Evolutionary conservation across 2,113 vertebrate species (phyloP).

Genomic region (Galeopterus variegatus): DNA sequence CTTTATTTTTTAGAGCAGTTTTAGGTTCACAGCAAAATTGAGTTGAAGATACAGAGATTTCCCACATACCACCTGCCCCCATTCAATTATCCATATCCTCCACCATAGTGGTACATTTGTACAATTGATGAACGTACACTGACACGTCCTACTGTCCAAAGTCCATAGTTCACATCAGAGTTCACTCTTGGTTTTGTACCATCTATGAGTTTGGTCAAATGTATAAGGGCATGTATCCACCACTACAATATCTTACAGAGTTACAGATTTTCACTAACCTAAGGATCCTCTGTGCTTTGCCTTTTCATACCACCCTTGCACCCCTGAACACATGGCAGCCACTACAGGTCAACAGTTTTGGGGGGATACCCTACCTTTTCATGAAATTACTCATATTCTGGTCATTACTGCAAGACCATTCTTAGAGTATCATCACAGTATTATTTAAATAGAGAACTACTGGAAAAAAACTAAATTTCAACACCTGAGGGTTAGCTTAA

Average conservation of each 20-base stretch:
- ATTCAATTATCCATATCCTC: not conserved
- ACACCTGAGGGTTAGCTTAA: not conserved
- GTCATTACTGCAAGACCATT: not conserved
- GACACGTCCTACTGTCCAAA: not conserved
- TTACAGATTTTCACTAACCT: not conserved
- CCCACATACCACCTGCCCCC: too few relatives aligned
- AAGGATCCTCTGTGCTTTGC: not conserved
- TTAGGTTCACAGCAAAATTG: not conserved
- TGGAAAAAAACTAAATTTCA: constrained; percentile 23
- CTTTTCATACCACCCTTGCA: too few relatives aligned
- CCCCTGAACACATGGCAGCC: too few relatives aligned
- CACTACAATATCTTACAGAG: not conserved
- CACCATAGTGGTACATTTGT: not conserved
- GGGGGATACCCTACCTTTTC: not conserved
- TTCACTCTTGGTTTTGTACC: not conserved
- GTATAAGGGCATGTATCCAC: too few relatives aligned
- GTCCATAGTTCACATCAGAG: not conserved
- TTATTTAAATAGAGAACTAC: not conserved
- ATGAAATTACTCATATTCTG: not conserved
- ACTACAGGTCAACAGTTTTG: not conserved
- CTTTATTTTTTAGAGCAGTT: not conserved
- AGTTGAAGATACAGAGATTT: not conserved
- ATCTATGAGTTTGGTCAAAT: not conserved
- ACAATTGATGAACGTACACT: not conserved
- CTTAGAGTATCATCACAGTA: not conserved